These are phyloP conservation scores for Muricea muricata DNA, from an alignment of 92 coral and sea anemone species.

Conservation along the genomic window DNA sequence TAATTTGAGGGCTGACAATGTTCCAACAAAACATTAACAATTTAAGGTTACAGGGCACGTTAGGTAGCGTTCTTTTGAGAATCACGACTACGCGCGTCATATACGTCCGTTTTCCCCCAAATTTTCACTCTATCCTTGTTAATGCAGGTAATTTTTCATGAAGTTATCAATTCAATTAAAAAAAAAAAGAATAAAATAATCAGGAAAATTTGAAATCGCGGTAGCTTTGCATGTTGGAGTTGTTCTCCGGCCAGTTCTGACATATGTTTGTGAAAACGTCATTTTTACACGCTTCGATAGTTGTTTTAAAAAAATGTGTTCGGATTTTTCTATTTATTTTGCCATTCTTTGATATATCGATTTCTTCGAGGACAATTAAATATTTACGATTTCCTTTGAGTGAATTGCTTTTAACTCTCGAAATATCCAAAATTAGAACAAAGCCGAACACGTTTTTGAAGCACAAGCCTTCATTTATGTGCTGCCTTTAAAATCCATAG, in stretches of 20 bases:
- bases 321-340: not conserved
- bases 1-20: too few relatives aligned
- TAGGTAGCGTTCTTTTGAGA: not conserved
- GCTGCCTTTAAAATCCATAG: not conserved
- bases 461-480: too few relatives aligned
- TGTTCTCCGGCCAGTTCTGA: not conserved
- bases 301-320: too few relatives aligned
- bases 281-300: too few relatives aligned
- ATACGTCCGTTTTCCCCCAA: not conserved
- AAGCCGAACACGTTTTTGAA: not conserved
- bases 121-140: not conserved
- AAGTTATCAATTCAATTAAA: not conserved
- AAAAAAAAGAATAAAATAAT: not conserved
- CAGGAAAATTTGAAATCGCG: slow-evolving; percentile 2
- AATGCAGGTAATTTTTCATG: not conserved
- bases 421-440: not conserved
- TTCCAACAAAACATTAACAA: too few relatives aligned
- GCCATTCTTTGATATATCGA: slow-evolving; percentile 5
- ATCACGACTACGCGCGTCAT: slow-evolving; percentile 6
- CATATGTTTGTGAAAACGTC: not conserved
- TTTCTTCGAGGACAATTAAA: not conserved
- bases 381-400: not conserved
- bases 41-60: slow-evolving; percentile 1
- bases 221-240: not conserved
- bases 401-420: not conserved